Evolutionary conservation across 92 coral and sea anemone genomes (phyloP).

Genomic region (Palythoa grandis): DNA sequence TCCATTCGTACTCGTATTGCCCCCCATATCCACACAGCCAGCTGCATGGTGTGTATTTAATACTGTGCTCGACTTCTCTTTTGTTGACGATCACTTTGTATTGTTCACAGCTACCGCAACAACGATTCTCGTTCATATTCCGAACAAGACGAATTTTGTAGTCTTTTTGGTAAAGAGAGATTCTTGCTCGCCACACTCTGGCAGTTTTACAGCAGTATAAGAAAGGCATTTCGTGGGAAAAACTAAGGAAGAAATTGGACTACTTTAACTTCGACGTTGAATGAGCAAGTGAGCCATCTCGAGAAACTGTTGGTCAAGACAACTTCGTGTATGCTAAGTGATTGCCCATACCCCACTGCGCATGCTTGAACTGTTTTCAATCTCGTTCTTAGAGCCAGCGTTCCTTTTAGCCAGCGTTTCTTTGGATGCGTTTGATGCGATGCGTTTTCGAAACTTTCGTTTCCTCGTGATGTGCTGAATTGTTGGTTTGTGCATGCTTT

Average conservation of each 20-base stretch:
- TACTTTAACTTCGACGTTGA: background rate
- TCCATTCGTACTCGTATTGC: constrained; percentile 55
- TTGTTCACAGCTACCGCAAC: constrained; percentile 53
- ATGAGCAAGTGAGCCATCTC: background rate
- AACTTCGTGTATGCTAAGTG: background rate
- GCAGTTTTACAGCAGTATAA: constrained; percentile 39
- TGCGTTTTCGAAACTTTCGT: no score
- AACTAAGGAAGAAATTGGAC: background rate
- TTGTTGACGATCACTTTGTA: constrained; percentile 54
- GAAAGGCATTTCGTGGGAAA: background rate
- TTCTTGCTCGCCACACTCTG: constrained; percentile 38
- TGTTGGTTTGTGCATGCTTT: no score
- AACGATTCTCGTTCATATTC: constrained; percentile 31
- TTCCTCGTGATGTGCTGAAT: no score
- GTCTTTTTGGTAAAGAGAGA: constrained; percentile 34
- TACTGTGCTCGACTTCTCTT: constrained; percentile 27
- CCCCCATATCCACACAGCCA: constrained; percentile 54
- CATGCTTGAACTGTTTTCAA: background rate
- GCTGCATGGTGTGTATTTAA: constrained; percentile 47
- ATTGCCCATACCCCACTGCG: background rate
- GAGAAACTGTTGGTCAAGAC: background rate
- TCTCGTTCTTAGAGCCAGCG: no score
- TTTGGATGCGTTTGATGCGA: no score
- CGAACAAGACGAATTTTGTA: constrained; percentile 44
- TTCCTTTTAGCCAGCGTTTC: no score